Conservation (phyloP, 1,140 invertebrate species). For the Tetramorium parvispinum region DNA sequence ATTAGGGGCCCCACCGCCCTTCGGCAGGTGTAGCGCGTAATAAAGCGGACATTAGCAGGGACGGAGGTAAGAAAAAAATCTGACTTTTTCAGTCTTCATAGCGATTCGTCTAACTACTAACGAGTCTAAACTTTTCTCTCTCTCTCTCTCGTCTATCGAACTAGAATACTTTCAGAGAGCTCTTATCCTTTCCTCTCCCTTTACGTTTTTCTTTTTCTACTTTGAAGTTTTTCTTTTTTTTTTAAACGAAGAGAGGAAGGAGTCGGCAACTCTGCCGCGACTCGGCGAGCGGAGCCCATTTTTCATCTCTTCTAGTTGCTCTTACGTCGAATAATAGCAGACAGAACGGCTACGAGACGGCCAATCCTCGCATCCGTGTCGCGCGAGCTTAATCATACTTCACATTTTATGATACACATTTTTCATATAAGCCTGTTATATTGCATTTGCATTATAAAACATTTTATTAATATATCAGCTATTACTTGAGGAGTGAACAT, state of each 20-base stretch:
- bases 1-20: not conserved
- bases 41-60: slow-evolving; percentile 9
- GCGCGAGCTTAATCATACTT: slow-evolving; percentile 35
- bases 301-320: slow-evolving; percentile 79
- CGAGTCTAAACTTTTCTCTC: slow-evolving; percentile 72
- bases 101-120: slow-evolving; percentile 75
- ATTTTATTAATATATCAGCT: not conserved
- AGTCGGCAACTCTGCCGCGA: slow-evolving; percentile 76
- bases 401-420: slow-evolving; percentile 37
- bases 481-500: not conserved
- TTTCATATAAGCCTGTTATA: not conserved
- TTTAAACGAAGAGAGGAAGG: slow-evolving; percentile 75
- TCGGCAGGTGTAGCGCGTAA: not conserved
- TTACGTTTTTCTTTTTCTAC: slow-evolving; percentile 57
- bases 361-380: slow-evolving; percentile 40
- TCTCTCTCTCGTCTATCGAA: slow-evolving; percentile 52
- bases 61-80: slow-evolving; percentile 59
- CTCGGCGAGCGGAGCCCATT: slow-evolving; percentile 79
- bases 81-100: slow-evolving; percentile 56
- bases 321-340: slow-evolving; percentile 73
- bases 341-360: slow-evolving; percentile 62
- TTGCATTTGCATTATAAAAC: not conserved
- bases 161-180: slow-evolving; percentile 67
- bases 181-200: slow-evolving; percentile 38
- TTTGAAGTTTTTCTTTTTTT: slow-evolving; percentile 61